These are phyloP conservation scores for Argyrosomus regius DNA, from an alignment of 2,797 vertebrate species.

Conservation along the genomic window DNA sequence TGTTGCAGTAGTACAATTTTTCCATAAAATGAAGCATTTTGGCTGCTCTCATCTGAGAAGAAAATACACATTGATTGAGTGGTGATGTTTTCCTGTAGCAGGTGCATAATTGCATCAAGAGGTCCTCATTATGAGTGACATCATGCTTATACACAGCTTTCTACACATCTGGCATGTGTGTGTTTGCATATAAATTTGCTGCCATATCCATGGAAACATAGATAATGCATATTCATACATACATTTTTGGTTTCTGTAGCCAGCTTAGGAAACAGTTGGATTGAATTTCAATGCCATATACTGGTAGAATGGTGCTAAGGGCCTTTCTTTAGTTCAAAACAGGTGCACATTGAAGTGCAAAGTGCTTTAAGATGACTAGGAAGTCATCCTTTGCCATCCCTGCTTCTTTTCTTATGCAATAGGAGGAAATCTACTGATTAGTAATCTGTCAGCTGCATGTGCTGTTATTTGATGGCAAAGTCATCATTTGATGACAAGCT, in stretches of 20 bases:
- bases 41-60: not conserved
- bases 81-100: constrained; percentile 2
- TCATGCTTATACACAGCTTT: not conserved
- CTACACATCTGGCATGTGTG: constrained; percentile 11
- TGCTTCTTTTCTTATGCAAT: constrained; percentile 58
- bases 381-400: constrained; percentile 31
- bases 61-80: not conserved
- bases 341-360: constrained; percentile 31
- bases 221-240: not conserved
- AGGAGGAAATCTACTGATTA: constrained; percentile 51
- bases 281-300: not conserved
- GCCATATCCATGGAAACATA: constrained; percentile 9
- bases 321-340: constrained; percentile 16
- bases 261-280: not conserved
- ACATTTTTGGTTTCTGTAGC: constrained; percentile 7
- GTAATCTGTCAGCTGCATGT: constrained; percentile 3
- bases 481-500: not conserved
- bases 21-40: not conserved
- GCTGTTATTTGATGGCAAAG: not conserved
- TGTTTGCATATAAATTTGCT: constrained; percentile 1
- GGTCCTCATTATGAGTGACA: not conserved
- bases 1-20: constrained; percentile 1
- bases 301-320: not conserved
- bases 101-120: not conserved
- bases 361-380: constrained; percentile 20